Base-by-base conservation (phyloP, 1,140 invertebrate species). In the Kradibia gibbosae region DNA sequence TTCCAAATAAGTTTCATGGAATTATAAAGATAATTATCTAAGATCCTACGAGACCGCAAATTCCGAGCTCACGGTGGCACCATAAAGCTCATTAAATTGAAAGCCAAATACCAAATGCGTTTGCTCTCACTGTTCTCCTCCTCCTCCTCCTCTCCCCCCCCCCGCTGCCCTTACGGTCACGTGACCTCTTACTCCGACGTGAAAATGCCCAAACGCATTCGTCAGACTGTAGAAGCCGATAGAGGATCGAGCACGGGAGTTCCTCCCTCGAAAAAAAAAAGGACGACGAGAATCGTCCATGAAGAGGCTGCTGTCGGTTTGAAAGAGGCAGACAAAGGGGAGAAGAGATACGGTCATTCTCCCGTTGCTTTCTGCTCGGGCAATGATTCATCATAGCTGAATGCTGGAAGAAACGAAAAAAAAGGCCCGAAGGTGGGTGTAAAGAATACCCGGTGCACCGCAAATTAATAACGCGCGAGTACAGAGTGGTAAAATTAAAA, bases 361-460 rank as follows among this genome's bases (percentile, higher is more conserved):
- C n/a, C 70, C 70, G 70, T 48, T 73, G 71, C 48, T 34, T 55
- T 73, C 28, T 34, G 48, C 71, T 55, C 45, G 48, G 55, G 25
- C 70, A 53, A 75, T 75, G 73, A 75, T 75, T 73, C 70, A 71
- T 48, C 48, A 55, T 73, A 31, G 45, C 42, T 34, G 71, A 53
- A 73, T 73, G 48, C 28, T 72, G 70, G 42, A 73, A 34, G 42
- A 73, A 73, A 55, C 10, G 25, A 15, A 34, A 53, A 73, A 73
- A 53, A 34, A 53, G 5, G 28, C 25, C 20, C 48, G 7, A 36
- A 28, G 55, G 71, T 50, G 45, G 45, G 71, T 22, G 45, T 25
- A 31, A 73, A 73, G 17, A 73, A 55, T 73, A 50, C 31, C 25
- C 28, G 7, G 45, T 15, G 48, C 25, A 71, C 1, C 42, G 11